Percentiles rank a stretch among this genome's conserved stretches.
phyloP scores from a whole-genome alignment of 2,113 vertebrate species.

The Sylvilagus bachmani region DNA sequence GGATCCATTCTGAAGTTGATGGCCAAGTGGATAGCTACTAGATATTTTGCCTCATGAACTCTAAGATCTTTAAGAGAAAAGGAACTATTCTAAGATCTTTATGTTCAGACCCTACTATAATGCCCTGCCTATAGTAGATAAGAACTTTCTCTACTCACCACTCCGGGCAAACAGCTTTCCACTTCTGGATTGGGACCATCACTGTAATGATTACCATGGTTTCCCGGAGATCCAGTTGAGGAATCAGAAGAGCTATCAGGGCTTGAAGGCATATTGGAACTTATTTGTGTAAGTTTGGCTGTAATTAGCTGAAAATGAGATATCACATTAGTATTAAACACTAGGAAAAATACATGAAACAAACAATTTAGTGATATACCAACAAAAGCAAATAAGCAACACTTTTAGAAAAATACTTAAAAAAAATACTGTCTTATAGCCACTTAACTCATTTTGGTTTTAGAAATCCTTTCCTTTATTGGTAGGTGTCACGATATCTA shows the following conservation, averaged over 20 bases:
- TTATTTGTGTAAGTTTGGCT: slow-evolving; percentile 99
- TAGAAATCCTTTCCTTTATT: slow-evolving; percentile 46
- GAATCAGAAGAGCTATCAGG: slow-evolving; percentile 99
- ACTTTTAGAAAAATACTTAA: slow-evolving; percentile 6
- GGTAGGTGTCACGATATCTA: not conserved
- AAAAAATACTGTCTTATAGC: not conserved
- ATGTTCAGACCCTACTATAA: slow-evolving; percentile 34
- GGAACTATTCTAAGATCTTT: not conserved
- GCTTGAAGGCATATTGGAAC: slow-evolving; percentile 99
- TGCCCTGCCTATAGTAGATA: not conserved
- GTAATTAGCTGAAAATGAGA: slow-evolving; percentile 95
- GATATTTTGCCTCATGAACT: slow-evolving; percentile 43
- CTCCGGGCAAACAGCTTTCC: slow-evolving; percentile 98
- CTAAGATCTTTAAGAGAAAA: not conserved
- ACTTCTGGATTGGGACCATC: slow-evolving; percentile 99
- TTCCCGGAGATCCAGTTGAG: slow-evolving; percentile 98
- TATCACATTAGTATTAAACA: slow-evolving; percentile 48
- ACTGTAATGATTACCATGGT: slow-evolving; percentile 99
- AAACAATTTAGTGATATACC: not conserved
- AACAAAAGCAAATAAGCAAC: not conserved
- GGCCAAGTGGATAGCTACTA: not conserved
- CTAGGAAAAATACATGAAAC: slow-evolving; percentile 51
- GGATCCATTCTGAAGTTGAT: slow-evolving; percentile 43
- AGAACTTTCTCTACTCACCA: slow-evolving; percentile 90
- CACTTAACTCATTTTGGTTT: not conserved